Conservation (phyloP, 2,888 invertebrate species). For the Sycophila texana region DNA sequence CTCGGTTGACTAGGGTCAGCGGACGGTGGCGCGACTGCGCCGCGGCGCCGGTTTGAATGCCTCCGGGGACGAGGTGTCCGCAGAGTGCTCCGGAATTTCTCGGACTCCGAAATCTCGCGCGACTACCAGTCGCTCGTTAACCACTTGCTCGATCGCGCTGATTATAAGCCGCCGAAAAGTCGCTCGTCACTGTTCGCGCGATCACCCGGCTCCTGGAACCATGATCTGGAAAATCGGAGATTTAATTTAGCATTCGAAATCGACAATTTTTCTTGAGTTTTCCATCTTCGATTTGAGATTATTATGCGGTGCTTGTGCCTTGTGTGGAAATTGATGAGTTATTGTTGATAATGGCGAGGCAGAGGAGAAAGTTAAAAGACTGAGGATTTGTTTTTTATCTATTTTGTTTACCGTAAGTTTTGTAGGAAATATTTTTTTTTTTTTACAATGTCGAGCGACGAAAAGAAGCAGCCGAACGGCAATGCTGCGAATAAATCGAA, state of each 20-base stretch:
- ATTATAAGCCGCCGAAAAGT: constrained; percentile 1
- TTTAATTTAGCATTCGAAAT: no score
- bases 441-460: constrained; percentile 45
- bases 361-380: constrained; percentile 16
- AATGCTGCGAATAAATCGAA: constrained; percentile 9
- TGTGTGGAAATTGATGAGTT: background rate
- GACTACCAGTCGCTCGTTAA: constrained; percentile 51
- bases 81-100: constrained; percentile 29
- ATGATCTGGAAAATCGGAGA: background rate
- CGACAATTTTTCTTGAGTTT: no score
- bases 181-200: background rate
- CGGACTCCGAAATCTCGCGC: constrained; percentile 46
- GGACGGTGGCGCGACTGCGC: constrained; percentile 44
- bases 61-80: background rate
- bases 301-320: background rate
- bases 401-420: background rate
- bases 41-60: constrained; percentile 54
- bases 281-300: background rate
- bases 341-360: background rate
- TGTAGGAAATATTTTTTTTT: background rate
- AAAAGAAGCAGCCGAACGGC: constrained; percentile 42
- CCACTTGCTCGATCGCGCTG: constrained; percentile 53
- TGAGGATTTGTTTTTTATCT: constrained; percentile 10
- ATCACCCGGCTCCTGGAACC: background rate
- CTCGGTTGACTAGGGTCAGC: constrained; percentile 34